phyloP scores from a whole-genome alignment of 30 jellyfish, hydroid and myxozoan species.

The Hydractinia echinata region DNA sequence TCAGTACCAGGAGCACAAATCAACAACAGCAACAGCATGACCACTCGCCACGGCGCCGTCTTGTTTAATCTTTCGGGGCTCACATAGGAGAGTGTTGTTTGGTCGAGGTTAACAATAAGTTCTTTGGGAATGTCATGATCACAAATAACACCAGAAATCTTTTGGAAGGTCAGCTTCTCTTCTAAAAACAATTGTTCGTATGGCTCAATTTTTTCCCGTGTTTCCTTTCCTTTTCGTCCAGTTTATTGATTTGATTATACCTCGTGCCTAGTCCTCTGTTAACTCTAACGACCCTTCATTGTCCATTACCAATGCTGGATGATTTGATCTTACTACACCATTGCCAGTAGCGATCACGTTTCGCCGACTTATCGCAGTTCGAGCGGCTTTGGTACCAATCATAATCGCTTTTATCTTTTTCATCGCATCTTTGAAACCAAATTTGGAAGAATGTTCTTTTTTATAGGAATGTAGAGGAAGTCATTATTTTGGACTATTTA shows the following conservation, averaged over 20 bases:
- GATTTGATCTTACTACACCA: slow-evolving; percentile 16
- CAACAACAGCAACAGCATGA: too few relatives aligned
- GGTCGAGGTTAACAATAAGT: slow-evolving; percentile 7
- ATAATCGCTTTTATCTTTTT: neutral
- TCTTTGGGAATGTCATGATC: slow-evolving; percentile 6
- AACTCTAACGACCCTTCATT: too few relatives aligned
- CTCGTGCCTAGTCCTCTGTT: slow-evolving; percentile 15
- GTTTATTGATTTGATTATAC: slow-evolving; percentile 15
- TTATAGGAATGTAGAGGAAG: neutral
- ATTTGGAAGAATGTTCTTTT: neutral
- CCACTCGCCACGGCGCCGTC: too few relatives aligned
- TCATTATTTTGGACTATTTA: too few relatives aligned
- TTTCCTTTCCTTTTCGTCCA: slow-evolving; percentile 9
- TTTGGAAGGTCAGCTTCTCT: neutral
- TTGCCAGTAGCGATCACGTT: neutral
- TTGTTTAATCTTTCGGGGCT: neutral
- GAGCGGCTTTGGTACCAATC: neutral
- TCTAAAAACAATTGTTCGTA: slow-evolving; percentile 3
- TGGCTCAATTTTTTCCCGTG: slow-evolving; percentile 21
- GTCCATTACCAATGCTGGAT: neutral
- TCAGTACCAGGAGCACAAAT: too few relatives aligned
- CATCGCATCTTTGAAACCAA: neutral
- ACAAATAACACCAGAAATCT: neutral
- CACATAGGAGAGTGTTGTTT: slow-evolving; percentile 2
- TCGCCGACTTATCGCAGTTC: slow-evolving; percentile 6